Base-by-base conservation (phyloP, 2,888 invertebrate species). In the Caenorhabditis sinica region DNA sequence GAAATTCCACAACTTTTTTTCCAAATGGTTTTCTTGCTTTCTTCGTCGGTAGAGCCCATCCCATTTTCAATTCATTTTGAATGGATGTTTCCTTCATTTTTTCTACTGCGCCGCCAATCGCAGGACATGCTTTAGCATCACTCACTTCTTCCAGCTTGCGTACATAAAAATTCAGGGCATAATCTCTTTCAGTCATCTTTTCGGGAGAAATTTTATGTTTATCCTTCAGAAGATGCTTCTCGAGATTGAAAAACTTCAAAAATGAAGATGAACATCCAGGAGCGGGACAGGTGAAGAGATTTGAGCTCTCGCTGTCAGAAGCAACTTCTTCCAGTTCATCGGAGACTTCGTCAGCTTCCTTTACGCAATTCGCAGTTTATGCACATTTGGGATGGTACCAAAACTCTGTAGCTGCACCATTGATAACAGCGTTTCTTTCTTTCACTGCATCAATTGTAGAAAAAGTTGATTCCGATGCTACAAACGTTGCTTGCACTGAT, bases 21-120 rank as follows among this genome's bases (percentile, higher is more conserved):
- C 23, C 66, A n/a, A 66, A 66, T 8, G 66, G 28, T n/a, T 66
- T 66, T 15, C 51, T 11, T 36, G 25, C 36, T 13, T 23, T 20
- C 17, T 49, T 45, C 28, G 28, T n/a, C 5, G 25, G 45, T 15
- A 66, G 15, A 1, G 28, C 49, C 45, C 49, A 66, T 15, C 66
- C 66, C 6, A 2, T 15, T 11, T 23, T 23, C 6, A 40, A 17
- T 2, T 15, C 8, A 1, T 3, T 25, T 1, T 20, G 28, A 11
- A 28, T 25, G 2, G 1, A 36, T 23, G 63, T 23, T 23, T 63
- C 63, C 15, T 13, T 2, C 20, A 63, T 2, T 43, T 63, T 23
- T 40, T 63, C 5, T 11, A 63, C 2, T 0, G 63, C 61, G 17
- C n/a, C 20, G 5, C 5, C 25, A 3, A 43, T 13, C 20, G n/a